Evolutionary conservation across 1,140 invertebrate species (phyloP).

Genomic region (Lordiphosa clarofinis): DNA sequence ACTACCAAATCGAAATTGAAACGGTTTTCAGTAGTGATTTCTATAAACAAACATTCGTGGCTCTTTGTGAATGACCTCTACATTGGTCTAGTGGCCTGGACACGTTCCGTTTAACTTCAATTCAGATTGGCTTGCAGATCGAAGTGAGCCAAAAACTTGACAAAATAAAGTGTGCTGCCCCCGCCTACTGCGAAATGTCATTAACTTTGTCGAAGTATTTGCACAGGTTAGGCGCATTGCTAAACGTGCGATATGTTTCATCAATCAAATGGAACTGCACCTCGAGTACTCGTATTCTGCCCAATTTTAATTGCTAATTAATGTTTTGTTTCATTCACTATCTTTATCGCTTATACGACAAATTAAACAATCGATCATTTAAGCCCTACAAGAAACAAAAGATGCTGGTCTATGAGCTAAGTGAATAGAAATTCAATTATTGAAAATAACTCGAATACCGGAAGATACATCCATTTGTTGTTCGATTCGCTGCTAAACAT

Average conservation of each 20-base stretch:
- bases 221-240: neutral
- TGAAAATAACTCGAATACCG: slow-evolving; percentile 67
- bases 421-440: slow-evolving; percentile 56
- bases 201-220: neutral
- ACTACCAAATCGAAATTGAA: slow-evolving; percentile 11
- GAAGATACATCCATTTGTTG: slow-evolving; percentile 47
- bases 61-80: too few relatives aligned
- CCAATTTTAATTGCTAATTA: slow-evolving; percentile 61
- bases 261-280: slow-evolving; percentile 64
- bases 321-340: slow-evolving; percentile 46
- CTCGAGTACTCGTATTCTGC: slow-evolving; percentile 1
- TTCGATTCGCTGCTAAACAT: slow-evolving; percentile 34
- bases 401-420: slow-evolving; percentile 60
- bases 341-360: slow-evolving; percentile 55
- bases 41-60: slow-evolving; percentile 1
- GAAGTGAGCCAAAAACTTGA: slow-evolving; percentile 32
- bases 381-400: slow-evolving; percentile 30
- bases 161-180: slow-evolving; percentile 18
- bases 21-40: neutral
- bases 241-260: slow-evolving; percentile 46
- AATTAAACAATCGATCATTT: slow-evolving; percentile 67
- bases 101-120: slow-evolving; percentile 10
- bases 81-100: too few relatives aligned
- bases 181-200: neutral
- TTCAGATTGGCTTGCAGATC: slow-evolving; percentile 17